Conservation (phyloP, 2,113 vertebrate genomes). For the Protobothrops flavoviridis region DNA sequence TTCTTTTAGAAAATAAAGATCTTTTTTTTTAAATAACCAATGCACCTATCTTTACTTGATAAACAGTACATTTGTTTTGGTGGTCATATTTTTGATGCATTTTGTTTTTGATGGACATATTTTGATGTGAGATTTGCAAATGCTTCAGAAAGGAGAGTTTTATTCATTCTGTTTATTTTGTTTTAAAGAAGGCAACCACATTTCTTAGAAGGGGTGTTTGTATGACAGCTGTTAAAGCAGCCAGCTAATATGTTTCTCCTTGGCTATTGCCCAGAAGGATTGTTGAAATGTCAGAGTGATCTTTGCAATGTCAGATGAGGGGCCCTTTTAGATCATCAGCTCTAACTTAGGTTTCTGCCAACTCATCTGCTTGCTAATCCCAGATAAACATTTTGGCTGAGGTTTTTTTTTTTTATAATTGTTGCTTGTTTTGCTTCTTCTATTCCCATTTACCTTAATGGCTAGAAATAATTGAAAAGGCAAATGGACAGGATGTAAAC, state of each 20-base stretch:
- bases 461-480: background rate
- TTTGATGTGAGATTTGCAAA: background rate
- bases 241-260: background rate
- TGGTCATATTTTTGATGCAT: background rate
- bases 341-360: background rate
- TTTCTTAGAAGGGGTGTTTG: constrained; percentile 2
- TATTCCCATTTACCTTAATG: background rate
- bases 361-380: constrained; percentile 2
- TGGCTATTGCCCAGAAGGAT: background rate
- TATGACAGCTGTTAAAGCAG: constrained; percentile 7
- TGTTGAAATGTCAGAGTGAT: background rate
- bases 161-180: constrained; percentile 47
- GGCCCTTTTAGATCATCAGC: background rate
- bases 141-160: constrained; percentile 34
- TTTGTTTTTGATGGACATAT: background rate
- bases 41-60: background rate
- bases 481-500: background rate
- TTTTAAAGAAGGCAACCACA: constrained; percentile 34
- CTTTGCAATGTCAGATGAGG: background rate
- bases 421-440: background rate
- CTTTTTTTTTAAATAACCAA: background rate
- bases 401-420: background rate
- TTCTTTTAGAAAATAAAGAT: background rate
- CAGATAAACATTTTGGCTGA: background rate
- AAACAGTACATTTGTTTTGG: background rate